Base-by-base conservation (phyloP, 2,113 vertebrate genomes). In the Actenoides lindsayi region DNA sequence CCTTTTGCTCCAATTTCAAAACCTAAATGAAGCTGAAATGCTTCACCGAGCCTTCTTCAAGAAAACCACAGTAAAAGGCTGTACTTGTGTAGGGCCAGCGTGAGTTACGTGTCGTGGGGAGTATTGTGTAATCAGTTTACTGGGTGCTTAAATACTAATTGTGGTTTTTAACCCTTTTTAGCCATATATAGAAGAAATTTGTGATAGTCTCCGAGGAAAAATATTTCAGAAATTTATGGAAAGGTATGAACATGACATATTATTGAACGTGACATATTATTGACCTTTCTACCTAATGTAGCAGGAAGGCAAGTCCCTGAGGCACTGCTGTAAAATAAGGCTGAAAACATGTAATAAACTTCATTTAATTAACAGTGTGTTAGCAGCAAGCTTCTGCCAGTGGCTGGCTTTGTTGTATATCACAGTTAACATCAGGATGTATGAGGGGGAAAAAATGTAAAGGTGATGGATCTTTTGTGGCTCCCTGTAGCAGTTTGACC, bases 161-260 rank as follows among this genome's bases (percentile, higher is more conserved):
- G 84, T 95, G 51, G 50, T 94, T 71, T 88, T 83, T 82, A 37
- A 69, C 64, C 62, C 64, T 90, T 91, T 82, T 8, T 77, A 98
- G 98, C 98, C 98, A 90, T 99, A 99, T 97, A 99, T 99, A 88
- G 98, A 99, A 98, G 99, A 99, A 98, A 99, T 99, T 68, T 99
- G 99, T 79, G 99, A 99, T 97, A 99, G 99, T 96, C 98, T 99
- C 81, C 98, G 99, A 93, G 99, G 99, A 69, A 99, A 98, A 82
- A 99, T 99, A 98, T 99, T 99, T 97, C 99, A 99, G 67, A 99
- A 99, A 96, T 99, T 99, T 97, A 99, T 99, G 76, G 99, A 99
- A 98, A 99, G 99, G 99, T 99, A 98, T 46, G 98, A 69, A 35
- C 21, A 2, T 16, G 18, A 16, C 12, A 0, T 68, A 2, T 57